Base-by-base conservation (phyloP, 2,888 invertebrate genomes). In the Amblyteles armatorius region DNA sequence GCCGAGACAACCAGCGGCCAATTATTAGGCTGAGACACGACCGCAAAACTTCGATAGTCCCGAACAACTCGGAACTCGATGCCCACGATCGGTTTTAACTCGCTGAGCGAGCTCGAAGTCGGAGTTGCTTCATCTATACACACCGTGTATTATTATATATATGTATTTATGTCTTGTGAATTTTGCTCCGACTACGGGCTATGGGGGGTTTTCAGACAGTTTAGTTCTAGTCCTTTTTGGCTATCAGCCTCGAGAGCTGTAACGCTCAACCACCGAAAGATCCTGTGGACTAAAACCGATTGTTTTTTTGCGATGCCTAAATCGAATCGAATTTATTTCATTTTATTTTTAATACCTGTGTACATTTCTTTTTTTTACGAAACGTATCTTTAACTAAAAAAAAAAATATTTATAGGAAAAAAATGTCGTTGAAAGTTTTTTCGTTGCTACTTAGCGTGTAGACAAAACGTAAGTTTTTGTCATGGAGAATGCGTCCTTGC, bases 1-100 rank as follows among this genome's bases (percentile, higher is more conserved):
- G 87, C 82, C 88, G 86, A 88, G 89, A 89, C 89, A 88, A 89
- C 89, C 88, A 85, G 76, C 88, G 89, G 90, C 91, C 92, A 92
- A 92, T 92, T 92, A 91, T 91, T 88, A 86, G 82, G 79, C 48
- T 82, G 82, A 88, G 87, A 91, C 89, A 86, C 88, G 88, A 90
- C 91, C 91, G 89, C 91, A 91, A 87, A 89, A 84, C 86, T 88
- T 87, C 77, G 85, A 87, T 86, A 82, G 73, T 77, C 84, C 73
- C 85, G 77, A 88, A 80, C 82, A 73, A 81, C 78, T 82, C 73
- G 52, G 65, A 69, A 19, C 40, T 68, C 22, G 52, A 48, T 50
- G 63, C 36, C 63, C 74, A 74, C 33, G 50, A 76, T 79, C 79
- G 19, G 60, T 57, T 82, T 79, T 73, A 84, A 81, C 44, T 73